Evolutionary conservation across 2,888 invertebrate genomes (phyloP).

Genomic region (Himalopsyche anomala): DNA sequence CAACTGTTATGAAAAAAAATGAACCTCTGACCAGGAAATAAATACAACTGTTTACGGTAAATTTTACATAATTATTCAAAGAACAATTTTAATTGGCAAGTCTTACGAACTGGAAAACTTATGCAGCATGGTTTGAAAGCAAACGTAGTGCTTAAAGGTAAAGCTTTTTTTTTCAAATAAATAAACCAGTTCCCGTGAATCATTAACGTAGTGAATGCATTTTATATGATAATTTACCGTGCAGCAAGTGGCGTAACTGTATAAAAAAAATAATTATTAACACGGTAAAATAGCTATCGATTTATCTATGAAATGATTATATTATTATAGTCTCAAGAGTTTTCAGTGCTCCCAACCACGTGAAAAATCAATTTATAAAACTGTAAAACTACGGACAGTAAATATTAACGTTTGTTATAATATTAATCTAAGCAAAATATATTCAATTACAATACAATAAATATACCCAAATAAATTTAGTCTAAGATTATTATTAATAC

Average conservation of each 20-base stretch:
- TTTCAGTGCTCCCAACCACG: too few relatives aligned
- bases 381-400: too few relatives aligned
- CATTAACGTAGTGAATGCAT: neutral
- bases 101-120: neutral
- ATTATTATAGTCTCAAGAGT: too few relatives aligned
- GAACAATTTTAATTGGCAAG: neutral
- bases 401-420: too few relatives aligned
- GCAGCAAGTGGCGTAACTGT: neutral
- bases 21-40: neutral
- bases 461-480: too few relatives aligned
- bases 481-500: neutral
- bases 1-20: too few relatives aligned
- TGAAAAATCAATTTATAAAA: too few relatives aligned
- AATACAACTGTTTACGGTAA: neutral
- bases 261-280: too few relatives aligned
- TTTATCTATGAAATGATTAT: too few relatives aligned
- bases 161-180: neutral
- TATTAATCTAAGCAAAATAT: too few relatives aligned
- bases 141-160: neutral
- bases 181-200: neutral
- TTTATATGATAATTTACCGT: neutral
- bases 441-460: too few relatives aligned
- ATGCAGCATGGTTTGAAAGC: neutral
- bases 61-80: neutral
- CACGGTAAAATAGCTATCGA: too few relatives aligned